Conservation (phyloP, 2,797 vertebrate genomes). For the Betta splendens region DNA sequence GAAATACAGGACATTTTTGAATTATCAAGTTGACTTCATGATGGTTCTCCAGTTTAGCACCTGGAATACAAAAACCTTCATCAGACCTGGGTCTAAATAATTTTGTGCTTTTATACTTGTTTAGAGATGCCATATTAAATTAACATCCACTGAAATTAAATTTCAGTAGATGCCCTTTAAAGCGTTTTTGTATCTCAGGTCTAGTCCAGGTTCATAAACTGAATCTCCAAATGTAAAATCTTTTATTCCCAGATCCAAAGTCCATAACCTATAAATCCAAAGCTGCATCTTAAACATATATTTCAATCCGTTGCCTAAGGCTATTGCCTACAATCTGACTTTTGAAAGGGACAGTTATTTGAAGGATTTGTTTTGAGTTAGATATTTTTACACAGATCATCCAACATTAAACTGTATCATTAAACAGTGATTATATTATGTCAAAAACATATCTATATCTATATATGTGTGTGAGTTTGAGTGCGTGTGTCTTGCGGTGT, state of each 20-base stretch:
- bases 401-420: no score
- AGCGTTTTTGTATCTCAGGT: not conserved
- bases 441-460: not conserved
- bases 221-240: not conserved
- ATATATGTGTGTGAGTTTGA: no score
- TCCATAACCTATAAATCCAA: not conserved
- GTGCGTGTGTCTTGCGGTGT: not conserved
- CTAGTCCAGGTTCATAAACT: not conserved
- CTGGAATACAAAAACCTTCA: constrained; percentile 54
- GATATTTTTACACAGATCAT: not conserved
- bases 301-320: not conserved
- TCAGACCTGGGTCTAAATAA: constrained; percentile 35
- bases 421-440: not conserved
- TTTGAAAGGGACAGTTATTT: no score
- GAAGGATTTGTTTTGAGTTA: no score
- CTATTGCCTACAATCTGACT: no score
- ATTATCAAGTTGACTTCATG: constrained; percentile 59
- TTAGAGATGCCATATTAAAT: not conserved
- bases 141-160: no score
- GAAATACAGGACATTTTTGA: constrained; percentile 58
- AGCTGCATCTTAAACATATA: not conserved
- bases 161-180: no score
- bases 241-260: not conserved
- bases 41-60: constrained; percentile 60
- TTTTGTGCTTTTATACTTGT: constrained; percentile 23